Percentiles rank a stretch among this genome's conserved stretches.
Conservation (phyloP, 2,888 invertebrate species). For the Drosophila rellima region DNA sequence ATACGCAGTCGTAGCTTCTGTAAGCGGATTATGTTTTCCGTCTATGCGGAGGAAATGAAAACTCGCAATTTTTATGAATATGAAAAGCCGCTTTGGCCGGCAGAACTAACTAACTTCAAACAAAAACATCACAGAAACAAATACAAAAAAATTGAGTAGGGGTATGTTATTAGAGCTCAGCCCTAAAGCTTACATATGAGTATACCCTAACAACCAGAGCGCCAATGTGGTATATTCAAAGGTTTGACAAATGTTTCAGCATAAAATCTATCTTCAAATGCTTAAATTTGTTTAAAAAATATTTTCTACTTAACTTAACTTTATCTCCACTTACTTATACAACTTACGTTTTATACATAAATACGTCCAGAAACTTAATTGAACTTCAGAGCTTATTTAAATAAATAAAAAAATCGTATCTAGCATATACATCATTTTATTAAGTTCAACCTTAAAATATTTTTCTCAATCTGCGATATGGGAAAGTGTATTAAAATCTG, state of each 20-base stretch:
- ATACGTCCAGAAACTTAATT: background rate
- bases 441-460: background rate
- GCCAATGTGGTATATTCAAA: conserved; percentile 6
- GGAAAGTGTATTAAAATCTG: conserved; percentile 31
- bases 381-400: background rate
- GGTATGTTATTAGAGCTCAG: conserved; percentile 73
- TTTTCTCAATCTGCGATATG: background rate
- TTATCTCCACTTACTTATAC: background rate
- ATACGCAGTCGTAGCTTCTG: conserved; percentile 65
- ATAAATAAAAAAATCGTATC: background rate
- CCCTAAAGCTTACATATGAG: conserved; percentile 56
- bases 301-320: background rate
- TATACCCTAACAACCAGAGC: conserved; percentile 38
- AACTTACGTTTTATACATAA: background rate
- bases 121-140: conserved; percentile 52
- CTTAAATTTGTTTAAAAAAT: background rate
- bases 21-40: conserved; percentile 71
- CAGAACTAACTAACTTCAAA: conserved; percentile 75
- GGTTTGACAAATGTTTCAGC: background rate
- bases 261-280: background rate
- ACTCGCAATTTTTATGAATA: conserved; percentile 79
- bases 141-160: conserved; percentile 24
- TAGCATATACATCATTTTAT: background rate
- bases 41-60: conserved; percentile 62
- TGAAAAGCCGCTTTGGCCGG: conserved; percentile 74